Evolutionary conservation across 1,140 invertebrate genomes (phyloP).

Genomic region (Megalopta genalis): DNA sequence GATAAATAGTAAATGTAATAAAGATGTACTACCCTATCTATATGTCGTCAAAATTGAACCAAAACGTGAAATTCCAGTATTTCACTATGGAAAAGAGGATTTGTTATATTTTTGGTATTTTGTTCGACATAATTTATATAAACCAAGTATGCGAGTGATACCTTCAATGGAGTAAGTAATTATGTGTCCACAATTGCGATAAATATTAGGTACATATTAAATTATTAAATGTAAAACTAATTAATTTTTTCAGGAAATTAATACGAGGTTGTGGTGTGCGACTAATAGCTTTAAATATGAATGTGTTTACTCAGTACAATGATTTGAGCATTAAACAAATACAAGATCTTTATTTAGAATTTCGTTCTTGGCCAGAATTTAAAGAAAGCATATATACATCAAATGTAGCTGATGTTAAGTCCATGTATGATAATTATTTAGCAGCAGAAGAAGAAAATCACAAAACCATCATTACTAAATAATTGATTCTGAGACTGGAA

Average conservation of each 20-base stretch:
- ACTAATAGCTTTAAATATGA: slow-evolving; percentile 73
- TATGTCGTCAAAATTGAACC: slow-evolving; percentile 68
- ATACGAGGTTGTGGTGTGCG: slow-evolving; percentile 78
- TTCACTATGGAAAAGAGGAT: slow-evolving; percentile 50
- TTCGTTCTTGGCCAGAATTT: slow-evolving; percentile 78
- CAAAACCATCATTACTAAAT: too few relatives aligned
- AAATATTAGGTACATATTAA: slow-evolving; percentile 9
- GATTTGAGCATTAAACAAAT: slow-evolving; percentile 72
- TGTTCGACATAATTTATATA: slow-evolving; percentile 63
- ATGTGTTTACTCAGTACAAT: slow-evolving; percentile 77
- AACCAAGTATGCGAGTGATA: slow-evolving; percentile 66
- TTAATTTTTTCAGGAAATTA: slow-evolving; percentile 69
- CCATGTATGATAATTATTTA: background rate
- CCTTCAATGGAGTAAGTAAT: slow-evolving; percentile 74
- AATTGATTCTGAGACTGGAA: background rate
- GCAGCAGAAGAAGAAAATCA: background rate
- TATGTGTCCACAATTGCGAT: background rate
- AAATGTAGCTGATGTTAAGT: background rate
- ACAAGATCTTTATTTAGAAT: slow-evolving; percentile 73
- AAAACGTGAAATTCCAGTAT: slow-evolving; percentile 58
- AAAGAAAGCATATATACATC: slow-evolving; percentile 17
- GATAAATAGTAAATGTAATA: background rate
- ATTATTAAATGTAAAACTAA: slow-evolving; percentile 10
- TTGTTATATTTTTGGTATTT: slow-evolving; percentile 75
- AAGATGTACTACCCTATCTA: slow-evolving; percentile 39